Percentiles rank a stretch among this genome's conserved stretches.
Conservation (phyloP, 1,140 invertebrate species). For the Chrysopa pallens region DNA sequence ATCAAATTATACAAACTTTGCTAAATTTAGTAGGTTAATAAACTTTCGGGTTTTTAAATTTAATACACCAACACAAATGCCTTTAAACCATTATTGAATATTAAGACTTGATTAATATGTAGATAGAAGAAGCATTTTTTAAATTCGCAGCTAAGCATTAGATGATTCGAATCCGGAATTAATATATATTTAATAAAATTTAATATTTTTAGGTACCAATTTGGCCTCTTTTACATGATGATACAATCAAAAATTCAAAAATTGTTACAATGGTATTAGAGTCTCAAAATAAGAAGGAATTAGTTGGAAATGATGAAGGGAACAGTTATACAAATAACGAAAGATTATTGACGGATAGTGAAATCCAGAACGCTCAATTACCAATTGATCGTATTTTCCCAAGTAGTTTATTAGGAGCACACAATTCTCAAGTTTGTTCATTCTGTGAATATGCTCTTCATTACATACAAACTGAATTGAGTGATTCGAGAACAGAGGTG, state of each 20-base stretch:
- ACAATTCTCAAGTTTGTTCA: conserved; percentile 39
- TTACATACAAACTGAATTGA: conserved; percentile 53
- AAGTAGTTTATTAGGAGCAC: conserved; percentile 21
- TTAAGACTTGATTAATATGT: too few species aligned
- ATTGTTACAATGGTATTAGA: conserved; percentile 11
- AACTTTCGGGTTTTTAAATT: too few species aligned
- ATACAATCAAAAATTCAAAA: conserved; percentile 21
- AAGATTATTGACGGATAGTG: neutral
- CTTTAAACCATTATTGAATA: too few species aligned
- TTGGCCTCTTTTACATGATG: conserved; percentile 29
- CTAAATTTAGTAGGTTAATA: too few species aligned
- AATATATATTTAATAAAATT: neutral
- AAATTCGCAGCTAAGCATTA: too few species aligned
- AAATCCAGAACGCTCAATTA: conserved; percentile 29
- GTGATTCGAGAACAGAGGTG: conserved; percentile 46
- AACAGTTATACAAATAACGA: conserved; percentile 17
- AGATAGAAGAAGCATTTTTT: too few species aligned
- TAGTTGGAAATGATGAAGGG: conserved; percentile 21
- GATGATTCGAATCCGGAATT: too few species aligned
- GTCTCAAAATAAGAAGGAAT: conserved; percentile 4
- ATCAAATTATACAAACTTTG: too few species aligned
- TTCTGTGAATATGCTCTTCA: conserved; percentile 72
- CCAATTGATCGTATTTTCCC: conserved; percentile 45
- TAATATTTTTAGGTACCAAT: conserved; percentile 24
- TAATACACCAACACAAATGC: too few species aligned